phyloP scores from a whole-genome alignment of 1,140 invertebrate genomes.

The Proctacanthus coquilletti region DNA sequence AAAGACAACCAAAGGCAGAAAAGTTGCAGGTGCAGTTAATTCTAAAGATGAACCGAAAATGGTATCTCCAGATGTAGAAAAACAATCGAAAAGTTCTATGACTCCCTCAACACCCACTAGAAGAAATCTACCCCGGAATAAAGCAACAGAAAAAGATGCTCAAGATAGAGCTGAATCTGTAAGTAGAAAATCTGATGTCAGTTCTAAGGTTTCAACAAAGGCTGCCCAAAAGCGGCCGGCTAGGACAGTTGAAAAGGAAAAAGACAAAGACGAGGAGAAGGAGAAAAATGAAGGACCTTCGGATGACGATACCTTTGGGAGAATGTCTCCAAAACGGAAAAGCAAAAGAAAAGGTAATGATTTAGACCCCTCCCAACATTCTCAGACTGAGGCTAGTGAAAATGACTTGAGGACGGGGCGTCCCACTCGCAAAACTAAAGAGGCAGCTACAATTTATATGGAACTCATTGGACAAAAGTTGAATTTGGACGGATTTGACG shows the following conservation, averaged over 20 bases:
- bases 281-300: slow-evolving; percentile 3
- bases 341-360: slow-evolving; percentile 16
- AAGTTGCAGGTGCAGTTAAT: slow-evolving; percentile 4
- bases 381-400: slow-evolving; percentile 9
- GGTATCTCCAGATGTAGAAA: slow-evolving; percentile 6
- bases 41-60: slow-evolving; percentile 11
- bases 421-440: slow-evolving; percentile 55
- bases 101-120: no score
- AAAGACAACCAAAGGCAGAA: slow-evolving; percentile 1
- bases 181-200: not conserved
- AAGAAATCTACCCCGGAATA: slow-evolving; percentile 4
- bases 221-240: not conserved
- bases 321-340: slow-evolving; percentile 12
- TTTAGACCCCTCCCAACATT: not conserved
- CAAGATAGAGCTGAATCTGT: not conserved
- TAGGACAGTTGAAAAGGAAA: slow-evolving; percentile 7
- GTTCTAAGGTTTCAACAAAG: not conserved
- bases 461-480: slow-evolving; percentile 55
- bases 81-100: slow-evolving; percentile 2
- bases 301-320: slow-evolving; percentile 10
- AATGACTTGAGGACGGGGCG: slow-evolving; percentile 25
- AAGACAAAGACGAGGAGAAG: no score
- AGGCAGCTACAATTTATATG: slow-evolving; percentile 58
- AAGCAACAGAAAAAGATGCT: slow-evolving; percentile 5
- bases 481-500: slow-evolving; percentile 39